Percentiles rank a stretch among this genome's conserved stretches.
Evolutionary conservation across 2,888 invertebrate genomes (phyloP).

Genomic region (Lycocerus yunnanus): DNA sequence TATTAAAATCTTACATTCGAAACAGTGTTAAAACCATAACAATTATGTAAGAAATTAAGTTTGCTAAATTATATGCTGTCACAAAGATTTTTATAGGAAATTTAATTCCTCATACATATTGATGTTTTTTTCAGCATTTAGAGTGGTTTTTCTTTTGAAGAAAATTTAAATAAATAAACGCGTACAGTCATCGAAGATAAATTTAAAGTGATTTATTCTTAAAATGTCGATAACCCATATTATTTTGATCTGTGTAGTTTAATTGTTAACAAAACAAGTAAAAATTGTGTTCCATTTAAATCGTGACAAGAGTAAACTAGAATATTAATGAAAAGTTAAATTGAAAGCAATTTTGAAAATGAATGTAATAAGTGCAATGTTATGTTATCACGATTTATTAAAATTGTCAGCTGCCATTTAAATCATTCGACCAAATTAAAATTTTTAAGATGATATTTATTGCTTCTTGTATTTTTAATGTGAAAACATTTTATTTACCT

Average conservation of each 20-base stretch:
- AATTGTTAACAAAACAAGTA: not conserved
- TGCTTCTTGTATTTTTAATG: not conserved
- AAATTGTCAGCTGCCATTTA: not conserved
- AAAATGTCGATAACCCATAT: not conserved
- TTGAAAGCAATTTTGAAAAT: not conserved
- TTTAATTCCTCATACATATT: too few relatives aligned
- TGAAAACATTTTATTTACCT: not conserved
- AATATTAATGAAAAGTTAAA: not conserved
- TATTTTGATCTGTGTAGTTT: not conserved
- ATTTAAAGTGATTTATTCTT: too few relatives aligned
- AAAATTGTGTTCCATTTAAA: not conserved
- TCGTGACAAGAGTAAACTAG: not conserved
- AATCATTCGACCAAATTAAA: not conserved
- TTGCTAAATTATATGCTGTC: too few relatives aligned
- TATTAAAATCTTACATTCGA: too few relatives aligned
- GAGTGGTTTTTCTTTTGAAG: too few relatives aligned
- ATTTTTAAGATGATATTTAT: not conserved
- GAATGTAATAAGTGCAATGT: not conserved
- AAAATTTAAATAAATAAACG: too few relatives aligned
- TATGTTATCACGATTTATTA: not conserved
- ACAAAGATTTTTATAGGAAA: too few relatives aligned
- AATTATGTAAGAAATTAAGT: too few relatives aligned
- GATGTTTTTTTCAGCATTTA: too few relatives aligned
- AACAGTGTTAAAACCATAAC: too few relatives aligned
- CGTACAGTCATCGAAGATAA: too few relatives aligned